phyloP scores from a whole-genome alignment of 2,888 invertebrate species.

The Criorhina ranunculi region DNA sequence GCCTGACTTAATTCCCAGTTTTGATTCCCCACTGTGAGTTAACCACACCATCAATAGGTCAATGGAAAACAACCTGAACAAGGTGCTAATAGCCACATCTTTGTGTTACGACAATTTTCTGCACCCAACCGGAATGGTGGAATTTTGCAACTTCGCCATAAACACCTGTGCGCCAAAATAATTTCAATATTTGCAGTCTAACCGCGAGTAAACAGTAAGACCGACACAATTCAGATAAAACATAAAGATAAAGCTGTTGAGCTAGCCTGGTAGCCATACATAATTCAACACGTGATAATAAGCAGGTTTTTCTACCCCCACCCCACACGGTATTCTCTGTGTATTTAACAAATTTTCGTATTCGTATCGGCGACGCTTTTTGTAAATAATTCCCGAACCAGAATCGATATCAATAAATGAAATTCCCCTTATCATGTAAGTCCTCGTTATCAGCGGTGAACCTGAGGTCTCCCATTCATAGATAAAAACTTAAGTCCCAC shows the following conservation, averaged over 20 bases:
- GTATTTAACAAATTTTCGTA: constrained; percentile 1
- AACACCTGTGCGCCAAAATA: constrained; percentile 63
- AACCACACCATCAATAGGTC: constrained; percentile 58
- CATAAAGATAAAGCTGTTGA: constrained; percentile 8
- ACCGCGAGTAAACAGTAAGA: constrained; percentile 7
- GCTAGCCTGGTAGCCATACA: constrained; percentile 1
- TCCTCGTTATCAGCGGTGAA: constrained; percentile 37
- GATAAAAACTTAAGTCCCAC: background rate
- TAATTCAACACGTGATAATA: constrained; percentile 64
- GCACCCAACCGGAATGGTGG: constrained; percentile 62
- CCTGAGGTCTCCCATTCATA: constrained; percentile 19
- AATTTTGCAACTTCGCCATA: constrained; percentile 55
- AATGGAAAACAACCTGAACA: constrained; percentile 44
- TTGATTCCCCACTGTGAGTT: background rate
- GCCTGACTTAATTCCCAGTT: background rate
- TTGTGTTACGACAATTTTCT: constrained; percentile 15
- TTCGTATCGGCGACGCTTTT: background rate
- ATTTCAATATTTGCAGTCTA: constrained; percentile 27
- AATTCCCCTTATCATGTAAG: constrained; percentile 13
- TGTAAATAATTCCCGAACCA: background rate
- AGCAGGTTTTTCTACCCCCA: constrained; percentile 33
- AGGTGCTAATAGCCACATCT: constrained; percentile 39
- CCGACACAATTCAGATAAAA: constrained; percentile 11
- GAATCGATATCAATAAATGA: constrained; percentile 31
- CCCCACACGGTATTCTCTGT: background rate